Evolutionary conservation across 2,888 invertebrate genomes (phyloP).

Genomic region (Drosophila flavopinicola): DNA sequence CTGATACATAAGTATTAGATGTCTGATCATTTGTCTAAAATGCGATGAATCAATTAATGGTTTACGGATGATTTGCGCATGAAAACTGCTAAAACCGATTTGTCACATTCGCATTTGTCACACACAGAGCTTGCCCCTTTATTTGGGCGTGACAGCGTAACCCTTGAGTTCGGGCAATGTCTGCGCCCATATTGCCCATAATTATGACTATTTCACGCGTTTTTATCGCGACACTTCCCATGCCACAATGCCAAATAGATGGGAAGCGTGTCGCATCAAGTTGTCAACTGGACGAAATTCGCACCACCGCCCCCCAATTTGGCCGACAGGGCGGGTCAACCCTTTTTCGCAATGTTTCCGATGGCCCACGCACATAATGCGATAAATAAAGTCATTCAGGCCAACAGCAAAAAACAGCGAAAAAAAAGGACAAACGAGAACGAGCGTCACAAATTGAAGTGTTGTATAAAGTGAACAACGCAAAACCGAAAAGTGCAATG

Average conservation of each 20-base stretch:
- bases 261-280: constrained; percentile 44
- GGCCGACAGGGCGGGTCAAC: constrained; percentile 24
- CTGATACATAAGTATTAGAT: too few relatives aligned
- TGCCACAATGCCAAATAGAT: constrained; percentile 16
- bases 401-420: constrained; percentile 4
- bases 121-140: constrained; percentile 4
- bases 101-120: constrained; percentile 31
- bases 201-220: constrained; percentile 58
- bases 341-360: constrained; percentile 48
- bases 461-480: constrained; percentile 59
- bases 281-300: constrained; percentile 39
- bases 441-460: constrained; percentile 61
- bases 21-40: neutral
- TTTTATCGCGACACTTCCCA: constrained; percentile 33
- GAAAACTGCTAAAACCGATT: constrained; percentile 8
- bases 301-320: neutral
- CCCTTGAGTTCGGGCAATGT: constrained; percentile 22
- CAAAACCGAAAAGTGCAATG: constrained; percentile 58
- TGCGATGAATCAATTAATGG: constrained; percentile 19
- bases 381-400: constrained; percentile 64
- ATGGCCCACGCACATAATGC: constrained; percentile 56
- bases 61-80: constrained; percentile 10
- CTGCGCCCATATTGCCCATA: constrained; percentile 30
- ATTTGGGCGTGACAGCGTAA: constrained; percentile 4
- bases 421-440: constrained; percentile 33